phyloP scores from a whole-genome alignment of 2,797 vertebrate genomes.

The Sphenodon punctatus region DNA sequence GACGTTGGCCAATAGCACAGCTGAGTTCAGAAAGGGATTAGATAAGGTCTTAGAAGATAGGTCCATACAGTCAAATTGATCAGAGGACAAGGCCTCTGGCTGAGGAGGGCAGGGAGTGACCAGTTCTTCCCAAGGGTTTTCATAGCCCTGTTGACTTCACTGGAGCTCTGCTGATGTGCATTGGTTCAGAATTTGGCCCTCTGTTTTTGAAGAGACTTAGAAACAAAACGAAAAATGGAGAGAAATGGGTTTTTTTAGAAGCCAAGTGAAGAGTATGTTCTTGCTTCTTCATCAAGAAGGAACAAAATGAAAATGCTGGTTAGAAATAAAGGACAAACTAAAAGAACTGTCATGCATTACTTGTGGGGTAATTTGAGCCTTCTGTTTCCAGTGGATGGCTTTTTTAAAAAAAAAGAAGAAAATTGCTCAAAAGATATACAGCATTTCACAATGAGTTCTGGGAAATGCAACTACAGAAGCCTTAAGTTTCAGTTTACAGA shows the following conservation, averaged over 20 bases:
- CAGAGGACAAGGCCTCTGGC: too few relatives aligned
- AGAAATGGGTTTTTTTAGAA: background rate
- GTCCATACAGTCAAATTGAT: too few relatives aligned
- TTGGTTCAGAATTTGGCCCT: background rate
- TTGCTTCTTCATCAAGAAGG: conserved; percentile 2
- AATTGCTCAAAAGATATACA: background rate
- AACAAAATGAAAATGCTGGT: background rate
- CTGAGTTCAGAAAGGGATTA: too few relatives aligned
- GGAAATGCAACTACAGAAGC: conserved; percentile 9
- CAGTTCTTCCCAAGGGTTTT: background rate
- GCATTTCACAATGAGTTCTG: background rate
- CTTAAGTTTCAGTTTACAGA: background rate
- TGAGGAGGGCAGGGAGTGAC: too few relatives aligned
- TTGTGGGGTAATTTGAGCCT: conserved; percentile 6
- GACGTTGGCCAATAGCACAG: too few relatives aligned
- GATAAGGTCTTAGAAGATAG: too few relatives aligned
- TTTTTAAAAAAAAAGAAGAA: too few relatives aligned
- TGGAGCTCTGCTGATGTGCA: background rate
- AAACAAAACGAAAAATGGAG: background rate
- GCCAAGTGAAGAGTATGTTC: background rate
- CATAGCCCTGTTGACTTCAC: background rate
- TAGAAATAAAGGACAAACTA: background rate
- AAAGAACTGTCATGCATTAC: background rate
- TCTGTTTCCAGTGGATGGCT: background rate
- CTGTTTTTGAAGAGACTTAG: background rate